Percentiles rank a stretch among this genome's conserved stretches.
Evolutionary conservation across 2,113 vertebrate species (phyloP).

Genomic region (Orcinus orca): DNA sequence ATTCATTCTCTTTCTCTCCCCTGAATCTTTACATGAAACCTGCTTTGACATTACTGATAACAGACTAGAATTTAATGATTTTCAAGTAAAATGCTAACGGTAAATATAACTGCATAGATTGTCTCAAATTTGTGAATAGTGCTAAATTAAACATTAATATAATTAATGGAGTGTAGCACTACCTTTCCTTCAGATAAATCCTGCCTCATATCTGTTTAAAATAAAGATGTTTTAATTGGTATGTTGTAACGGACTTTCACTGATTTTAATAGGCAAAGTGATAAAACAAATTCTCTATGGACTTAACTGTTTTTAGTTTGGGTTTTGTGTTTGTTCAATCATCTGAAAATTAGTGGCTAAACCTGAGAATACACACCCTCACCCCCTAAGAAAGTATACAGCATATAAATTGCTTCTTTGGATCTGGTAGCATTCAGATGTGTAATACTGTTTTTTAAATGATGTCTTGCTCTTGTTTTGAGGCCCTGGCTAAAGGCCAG

Average conservation of each 20-base stretch:
- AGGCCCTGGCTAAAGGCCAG: background rate
- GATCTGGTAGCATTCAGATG: background rate
- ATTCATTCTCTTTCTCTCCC: background rate
- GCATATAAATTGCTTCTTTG: background rate
- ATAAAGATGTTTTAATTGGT: constrained; percentile 13
- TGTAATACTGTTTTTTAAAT: background rate
- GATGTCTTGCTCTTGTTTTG: background rate
- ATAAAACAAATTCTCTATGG: background rate
- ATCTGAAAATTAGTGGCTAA: background rate
- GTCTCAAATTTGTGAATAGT: background rate
- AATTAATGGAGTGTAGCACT: background rate
- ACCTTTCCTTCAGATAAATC: constrained; percentile 32
- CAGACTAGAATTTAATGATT: background rate
- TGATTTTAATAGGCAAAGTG: constrained; percentile 34
- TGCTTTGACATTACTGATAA: background rate
- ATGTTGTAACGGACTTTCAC: background rate
- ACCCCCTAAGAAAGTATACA: background rate
- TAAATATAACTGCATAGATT: background rate
- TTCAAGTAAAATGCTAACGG: constrained; percentile 30
- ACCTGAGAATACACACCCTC: background rate
- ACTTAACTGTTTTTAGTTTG: constrained; percentile 32
- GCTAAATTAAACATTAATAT: constrained; percentile 8
- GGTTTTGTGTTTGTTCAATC: constrained; percentile 4
- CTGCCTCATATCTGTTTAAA: background rate
- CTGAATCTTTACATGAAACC: background rate